Evolutionary conservation across 2,113 vertebrate genomes (phyloP).

Genomic region (Sterrhoptilus dennistouni): DNA sequence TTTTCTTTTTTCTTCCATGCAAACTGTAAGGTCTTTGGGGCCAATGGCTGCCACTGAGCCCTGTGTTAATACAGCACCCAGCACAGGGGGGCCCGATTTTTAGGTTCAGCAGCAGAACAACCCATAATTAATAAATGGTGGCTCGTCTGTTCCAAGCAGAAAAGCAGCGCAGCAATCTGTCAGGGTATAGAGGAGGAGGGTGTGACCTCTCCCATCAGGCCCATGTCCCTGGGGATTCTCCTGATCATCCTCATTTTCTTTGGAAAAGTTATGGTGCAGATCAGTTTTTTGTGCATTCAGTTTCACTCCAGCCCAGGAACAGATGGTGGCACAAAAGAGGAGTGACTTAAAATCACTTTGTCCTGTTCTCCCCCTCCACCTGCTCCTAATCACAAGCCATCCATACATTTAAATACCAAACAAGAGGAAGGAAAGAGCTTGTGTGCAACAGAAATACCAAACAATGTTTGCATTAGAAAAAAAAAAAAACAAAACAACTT

Average conservation of each 20-base stretch:
- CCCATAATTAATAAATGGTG: conserved; percentile 62
- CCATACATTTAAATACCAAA: conserved; percentile 69
- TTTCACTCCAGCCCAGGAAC: conserved; percentile 64
- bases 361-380: conserved; percentile 60
- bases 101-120: conserved; percentile 54
- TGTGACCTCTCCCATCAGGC: conserved; percentile 62
- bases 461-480: conserved; percentile 62
- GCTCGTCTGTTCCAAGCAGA: conserved; percentile 51
- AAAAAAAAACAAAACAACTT: neutral
- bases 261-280: conserved; percentile 60
- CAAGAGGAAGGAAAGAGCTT: conserved; percentile 56
- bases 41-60: conserved; percentile 33
- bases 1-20: conserved; percentile 44
- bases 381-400: conserved; percentile 66
- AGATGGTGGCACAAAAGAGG: conserved; percentile 69
- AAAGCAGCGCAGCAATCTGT: conserved; percentile 55
- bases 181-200: conserved; percentile 53
- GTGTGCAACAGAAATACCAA: conserved; percentile 62
- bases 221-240: conserved; percentile 33
- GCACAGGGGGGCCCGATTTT: conserved; percentile 20
- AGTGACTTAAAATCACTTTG: conserved; percentile 66
- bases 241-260: conserved; percentile 65
- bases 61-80: conserved; percentile 38
- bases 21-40: conserved; percentile 57
- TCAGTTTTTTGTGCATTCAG: conserved; percentile 64